Conservation (phyloP, 2,888 invertebrate genomes). For the Andrena flavipes region DNA sequence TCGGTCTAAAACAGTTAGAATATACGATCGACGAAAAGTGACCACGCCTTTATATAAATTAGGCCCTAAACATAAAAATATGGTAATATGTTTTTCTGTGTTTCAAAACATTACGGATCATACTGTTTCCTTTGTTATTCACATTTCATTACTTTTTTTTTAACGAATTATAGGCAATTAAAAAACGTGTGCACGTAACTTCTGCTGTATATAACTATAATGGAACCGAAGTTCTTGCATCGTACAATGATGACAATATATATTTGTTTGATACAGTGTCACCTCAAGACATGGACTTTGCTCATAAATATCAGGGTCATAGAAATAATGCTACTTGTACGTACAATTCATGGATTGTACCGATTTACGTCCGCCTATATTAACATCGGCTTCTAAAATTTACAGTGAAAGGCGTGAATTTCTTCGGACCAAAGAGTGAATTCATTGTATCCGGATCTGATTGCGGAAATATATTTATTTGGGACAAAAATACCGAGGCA, state of each 20-base stretch:
- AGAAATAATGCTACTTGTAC: conserved; percentile 81
- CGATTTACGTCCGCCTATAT: conserved; percentile 13
- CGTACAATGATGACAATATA: conserved; percentile 97
- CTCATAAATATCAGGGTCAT: conserved; percentile 88
- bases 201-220: conserved; percentile 96
- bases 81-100: conserved; percentile 42
- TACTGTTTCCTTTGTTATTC: neutral
- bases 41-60: conserved; percentile 85
- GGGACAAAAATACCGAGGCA: conserved; percentile 95
- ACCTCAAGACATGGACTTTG: conserved; percentile 84
- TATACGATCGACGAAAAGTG: conserved; percentile 90
- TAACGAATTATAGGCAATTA: conserved; percentile 67
- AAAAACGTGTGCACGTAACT: conserved; percentile 89
- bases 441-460: conserved; percentile 97
- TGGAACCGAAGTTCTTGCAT: conserved; percentile 96
- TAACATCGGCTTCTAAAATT: conserved; percentile 48
- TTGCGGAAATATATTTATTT: conserved; percentile 94
- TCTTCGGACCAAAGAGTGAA: conserved; percentile 96
- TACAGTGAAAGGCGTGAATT: conserved; percentile 95
- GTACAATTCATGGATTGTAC: conserved; percentile 5
- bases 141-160: conserved; percentile 7
- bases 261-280: conserved; percentile 92
- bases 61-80: conserved; percentile 42
- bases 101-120: neutral
- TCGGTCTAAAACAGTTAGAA: conserved; percentile 91